Conservation (phyloP, 1,140 invertebrate genomes). For the Drosophila insularis region DNA sequence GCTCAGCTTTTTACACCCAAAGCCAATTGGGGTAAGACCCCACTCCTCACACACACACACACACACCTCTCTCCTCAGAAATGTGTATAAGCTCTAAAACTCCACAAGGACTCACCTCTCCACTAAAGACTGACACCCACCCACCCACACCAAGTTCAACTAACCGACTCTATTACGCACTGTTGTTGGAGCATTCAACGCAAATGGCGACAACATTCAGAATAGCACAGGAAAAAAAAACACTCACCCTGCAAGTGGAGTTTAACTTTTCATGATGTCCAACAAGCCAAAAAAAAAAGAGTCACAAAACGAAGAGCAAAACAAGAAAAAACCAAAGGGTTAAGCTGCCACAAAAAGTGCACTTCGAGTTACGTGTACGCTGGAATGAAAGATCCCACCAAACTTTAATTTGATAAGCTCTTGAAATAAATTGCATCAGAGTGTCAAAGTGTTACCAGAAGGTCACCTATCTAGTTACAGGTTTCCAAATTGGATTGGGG, state of each 20-base stretch:
- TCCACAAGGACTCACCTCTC: neutral
- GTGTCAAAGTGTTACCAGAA: constrained; percentile 33
- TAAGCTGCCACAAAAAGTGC: constrained; percentile 66
- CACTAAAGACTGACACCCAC: neutral
- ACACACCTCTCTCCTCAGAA: too few relatives aligned
- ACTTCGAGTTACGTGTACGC: constrained; percentile 35
- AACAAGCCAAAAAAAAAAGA: constrained; percentile 27
- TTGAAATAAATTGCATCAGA: constrained; percentile 61
- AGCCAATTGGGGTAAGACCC: constrained; percentile 17
- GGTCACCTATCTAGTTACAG: constrained; percentile 3
- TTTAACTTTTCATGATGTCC: constrained; percentile 59
- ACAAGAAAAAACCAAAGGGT: constrained; percentile 46
- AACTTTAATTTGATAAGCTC: constrained; percentile 78
- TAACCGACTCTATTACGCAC: constrained; percentile 75
- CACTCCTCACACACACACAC: too few relatives aligned
- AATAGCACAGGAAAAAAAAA: constrained; percentile 25
- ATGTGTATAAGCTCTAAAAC: constrained; percentile 1
- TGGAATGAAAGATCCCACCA: constrained; percentile 62
- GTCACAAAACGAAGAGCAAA: neutral
- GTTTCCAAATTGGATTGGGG: neutral
- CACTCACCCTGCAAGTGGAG: constrained; percentile 34
- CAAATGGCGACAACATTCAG: constrained; percentile 75
- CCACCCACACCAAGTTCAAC: constrained; percentile 27
- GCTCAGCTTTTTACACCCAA: constrained; percentile 21
- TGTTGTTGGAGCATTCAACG: constrained; percentile 59